Evolutionary conservation across 2,113 vertebrate species (phyloP).

Genomic region (Pristiophorus japonicus): DNA sequence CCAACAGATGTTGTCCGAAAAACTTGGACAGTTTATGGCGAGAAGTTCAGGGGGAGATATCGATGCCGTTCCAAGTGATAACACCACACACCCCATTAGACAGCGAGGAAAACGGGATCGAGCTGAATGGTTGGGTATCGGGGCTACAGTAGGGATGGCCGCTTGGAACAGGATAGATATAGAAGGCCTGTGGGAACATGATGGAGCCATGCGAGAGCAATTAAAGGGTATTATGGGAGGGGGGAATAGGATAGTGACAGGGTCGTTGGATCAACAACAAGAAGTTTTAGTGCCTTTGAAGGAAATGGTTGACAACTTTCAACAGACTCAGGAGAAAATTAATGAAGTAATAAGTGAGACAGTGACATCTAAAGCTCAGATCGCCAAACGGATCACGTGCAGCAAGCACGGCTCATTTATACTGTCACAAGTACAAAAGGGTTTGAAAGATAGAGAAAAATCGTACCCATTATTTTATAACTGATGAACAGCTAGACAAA

Average conservation of each 20-base stretch:
- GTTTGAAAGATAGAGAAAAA: no score
- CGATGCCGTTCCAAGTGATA: background rate
- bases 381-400: no score
- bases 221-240: background rate
- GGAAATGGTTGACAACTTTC: no score
- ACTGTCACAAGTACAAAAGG: no score
- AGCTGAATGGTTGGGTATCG: background rate
- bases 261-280: background rate
- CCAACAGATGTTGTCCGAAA: background rate
- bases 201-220: background rate
- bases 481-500: no score
- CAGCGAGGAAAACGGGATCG: background rate
- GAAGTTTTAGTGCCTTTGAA: background rate
- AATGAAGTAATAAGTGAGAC: no score
- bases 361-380: no score
- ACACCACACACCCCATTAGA: background rate
- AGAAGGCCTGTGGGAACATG: background rate
- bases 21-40: no score
- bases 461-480: no score
- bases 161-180: background rate
- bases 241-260: background rate
- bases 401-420: no score
- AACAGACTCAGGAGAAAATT: no score
- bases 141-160: background rate
- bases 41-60: background rate